Base-by-base conservation (phyloP, 2,797 vertebrate genomes). In the Gymnocypris eckloni region DNA sequence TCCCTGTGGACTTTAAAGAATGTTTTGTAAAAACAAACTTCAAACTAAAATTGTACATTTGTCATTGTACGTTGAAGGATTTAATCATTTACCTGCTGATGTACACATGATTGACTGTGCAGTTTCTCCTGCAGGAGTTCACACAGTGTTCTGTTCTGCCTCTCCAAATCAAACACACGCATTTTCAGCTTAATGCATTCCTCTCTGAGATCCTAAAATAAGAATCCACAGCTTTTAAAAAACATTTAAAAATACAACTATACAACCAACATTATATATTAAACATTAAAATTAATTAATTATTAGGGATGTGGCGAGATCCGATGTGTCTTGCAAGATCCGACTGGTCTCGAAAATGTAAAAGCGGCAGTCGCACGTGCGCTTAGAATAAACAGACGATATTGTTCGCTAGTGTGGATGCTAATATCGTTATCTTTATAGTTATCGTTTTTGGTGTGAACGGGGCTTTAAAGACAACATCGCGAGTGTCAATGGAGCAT, bases 181-280 rank as follows among this genome's bases (percentile, higher is more conserved):
- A 97, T 98, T 93, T 99, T 98, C 91, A 99, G 95, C 92, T 98
- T 99, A 92, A 99, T 97, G 94, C 98, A 99, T 90, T 99, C 98
- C 91, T 99, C 98, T 0, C 98, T 93, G 82, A 99, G 96, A 93
- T 99, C 98, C 98, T 98, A 93, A 28, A 78, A 83, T 1, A 87
- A 33, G 0, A 48, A 61, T 61, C n/a, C 22, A 79, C 18, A 59
- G 64, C 4, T 7, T 41, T 54, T 6, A 33, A 82, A 61, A 86
- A 78, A 81, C 41, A 81, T 8, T 22, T 13, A 0, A 71, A 59
- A 33, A n/a, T n/a, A n/a, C n/a, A n/a, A n/a, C n/a, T 33, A 80
- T 66, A 67, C 41, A 67, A 37, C n/a, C 22, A 45, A 25, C 25
- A 75, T 75, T 4, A 50, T 28, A 64, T 28, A 61, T 61, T 25